Evolutionary conservation across 2,888 invertebrate genomes (phyloP).

Genomic region (Meandrusa payeni): DNA sequence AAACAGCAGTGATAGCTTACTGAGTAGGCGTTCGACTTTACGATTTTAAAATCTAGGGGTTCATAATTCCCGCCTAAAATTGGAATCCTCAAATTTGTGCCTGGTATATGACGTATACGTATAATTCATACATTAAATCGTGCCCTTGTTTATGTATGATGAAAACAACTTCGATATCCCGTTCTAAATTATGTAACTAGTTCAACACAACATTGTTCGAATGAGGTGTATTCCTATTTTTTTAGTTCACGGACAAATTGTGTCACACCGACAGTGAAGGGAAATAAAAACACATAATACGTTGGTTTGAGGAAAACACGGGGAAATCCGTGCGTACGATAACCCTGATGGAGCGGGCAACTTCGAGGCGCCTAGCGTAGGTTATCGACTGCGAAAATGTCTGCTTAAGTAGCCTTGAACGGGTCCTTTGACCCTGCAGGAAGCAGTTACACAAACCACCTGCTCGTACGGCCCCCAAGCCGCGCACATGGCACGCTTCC

Average conservation of each 20-base stretch:
- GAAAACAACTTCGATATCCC: too few species aligned
- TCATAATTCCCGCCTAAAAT: too few species aligned
- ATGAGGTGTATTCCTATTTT: neutral
- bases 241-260: constrained; percentile 2
- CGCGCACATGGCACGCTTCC: constrained; percentile 33
- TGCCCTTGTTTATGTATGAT: too few species aligned
- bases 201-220: neutral
- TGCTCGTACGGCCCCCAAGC: constrained; percentile 48
- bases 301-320: constrained; percentile 11
- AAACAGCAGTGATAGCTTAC: too few species aligned
- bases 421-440: constrained; percentile 67
- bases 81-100: too few species aligned
- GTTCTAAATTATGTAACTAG: neutral
- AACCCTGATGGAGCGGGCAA: constrained; percentile 26
- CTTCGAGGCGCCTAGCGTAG: constrained; percentile 51
- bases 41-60: too few species aligned
- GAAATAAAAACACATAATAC: constrained; percentile 6
- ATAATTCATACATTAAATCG: too few species aligned
- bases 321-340: constrained; percentile 12
- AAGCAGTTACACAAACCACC: constrained; percentile 57
- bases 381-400: constrained; percentile 61
- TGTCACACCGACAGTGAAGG: neutral
- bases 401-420: constrained; percentile 60
- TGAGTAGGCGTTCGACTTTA: too few species aligned
- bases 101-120: too few species aligned